Evolutionary conservation across 2,797 vertebrate genomes (phyloP).

Genomic region (Halcyon smyrnensis): DNA sequence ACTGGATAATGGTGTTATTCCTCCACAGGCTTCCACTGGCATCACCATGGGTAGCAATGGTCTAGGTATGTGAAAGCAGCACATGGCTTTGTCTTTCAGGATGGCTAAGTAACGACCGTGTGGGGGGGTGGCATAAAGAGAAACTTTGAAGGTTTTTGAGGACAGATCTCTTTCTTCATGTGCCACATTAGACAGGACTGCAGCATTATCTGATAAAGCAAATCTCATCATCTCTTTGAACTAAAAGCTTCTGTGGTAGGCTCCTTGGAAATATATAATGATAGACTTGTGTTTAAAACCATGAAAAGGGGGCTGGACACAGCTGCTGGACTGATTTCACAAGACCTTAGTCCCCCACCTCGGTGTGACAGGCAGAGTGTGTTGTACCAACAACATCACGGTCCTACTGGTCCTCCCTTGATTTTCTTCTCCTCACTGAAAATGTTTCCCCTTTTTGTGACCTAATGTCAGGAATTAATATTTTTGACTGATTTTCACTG

Average conservation of each 20-base stretch:
- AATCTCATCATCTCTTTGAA: constrained; percentile 38
- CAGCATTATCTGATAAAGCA: background rate
- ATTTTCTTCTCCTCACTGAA: background rate
- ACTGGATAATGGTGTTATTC: background rate
- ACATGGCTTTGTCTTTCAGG: background rate
- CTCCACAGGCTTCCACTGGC: background rate
- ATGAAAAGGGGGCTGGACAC: background rate
- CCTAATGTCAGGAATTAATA: background rate
- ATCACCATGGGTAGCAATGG: rapidly evolving
- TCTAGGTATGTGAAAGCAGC: background rate
- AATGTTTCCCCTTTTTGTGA: background rate
- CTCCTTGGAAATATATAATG: background rate
- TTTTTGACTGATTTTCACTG: background rate
- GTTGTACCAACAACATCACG: rapidly evolving
- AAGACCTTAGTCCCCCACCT: background rate
- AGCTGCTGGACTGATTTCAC: background rate
- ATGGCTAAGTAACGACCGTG: background rate
- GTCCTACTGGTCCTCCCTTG: background rate
- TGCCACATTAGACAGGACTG: background rate
- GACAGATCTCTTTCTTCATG: background rate
- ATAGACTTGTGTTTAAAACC: background rate
- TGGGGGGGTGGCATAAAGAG: background rate
- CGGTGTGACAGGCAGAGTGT: background rate
- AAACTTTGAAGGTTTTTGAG: background rate
- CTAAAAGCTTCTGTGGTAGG: background rate